A percentile compares a stretch with the other conserved stretches of the same genome.
phyloP scores from a whole-genome alignment of 2,888 invertebrate species.

The Rambutsinella grinnellia region DNA sequence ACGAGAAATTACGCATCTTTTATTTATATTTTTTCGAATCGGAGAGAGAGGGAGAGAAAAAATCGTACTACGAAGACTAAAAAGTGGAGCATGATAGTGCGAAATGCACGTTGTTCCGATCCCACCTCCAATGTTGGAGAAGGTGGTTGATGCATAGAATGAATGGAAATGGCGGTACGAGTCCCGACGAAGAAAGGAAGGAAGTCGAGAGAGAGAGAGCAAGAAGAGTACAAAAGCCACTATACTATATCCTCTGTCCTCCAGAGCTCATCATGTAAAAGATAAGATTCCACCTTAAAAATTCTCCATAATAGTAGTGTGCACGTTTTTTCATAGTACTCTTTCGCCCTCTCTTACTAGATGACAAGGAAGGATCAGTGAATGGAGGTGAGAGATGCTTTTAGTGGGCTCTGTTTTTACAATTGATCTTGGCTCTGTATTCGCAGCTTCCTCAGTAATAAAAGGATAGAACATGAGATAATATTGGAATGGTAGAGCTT shows the following conservation, averaged over 20 bases:
- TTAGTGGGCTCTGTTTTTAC: not conserved
- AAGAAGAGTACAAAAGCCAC: not conserved
- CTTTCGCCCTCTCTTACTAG: not conserved
- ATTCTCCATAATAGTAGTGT: not conserved
- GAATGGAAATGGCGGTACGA: constrained; percentile 1
- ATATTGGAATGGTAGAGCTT: not conserved
- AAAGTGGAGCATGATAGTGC: not conserved
- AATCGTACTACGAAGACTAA: not conserved
- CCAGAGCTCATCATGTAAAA: not conserved
- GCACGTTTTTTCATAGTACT: not conserved
- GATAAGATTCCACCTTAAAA: not conserved
- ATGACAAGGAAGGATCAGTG: not conserved
- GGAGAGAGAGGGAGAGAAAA: not conserved
- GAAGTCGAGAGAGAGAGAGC: constrained; percentile 6
- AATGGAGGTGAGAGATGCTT: constrained; percentile 15
- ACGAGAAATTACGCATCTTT: not conserved
- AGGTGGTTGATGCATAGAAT: no score
- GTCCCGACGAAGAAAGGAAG: constrained; percentile 1
- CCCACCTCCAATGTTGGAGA: no score
- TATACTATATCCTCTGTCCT: not conserved
- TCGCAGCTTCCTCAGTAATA: not conserved
- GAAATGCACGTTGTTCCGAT: not conserved
- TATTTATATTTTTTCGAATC: not conserved
- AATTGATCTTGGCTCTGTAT: not conserved
- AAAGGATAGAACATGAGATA: not conserved